A percentile compares a stretch with the other conserved stretches of the same genome.
phyloP scores from a whole-genome alignment of 2,888 invertebrate genomes.

The Parochlus steinenii region DNA sequence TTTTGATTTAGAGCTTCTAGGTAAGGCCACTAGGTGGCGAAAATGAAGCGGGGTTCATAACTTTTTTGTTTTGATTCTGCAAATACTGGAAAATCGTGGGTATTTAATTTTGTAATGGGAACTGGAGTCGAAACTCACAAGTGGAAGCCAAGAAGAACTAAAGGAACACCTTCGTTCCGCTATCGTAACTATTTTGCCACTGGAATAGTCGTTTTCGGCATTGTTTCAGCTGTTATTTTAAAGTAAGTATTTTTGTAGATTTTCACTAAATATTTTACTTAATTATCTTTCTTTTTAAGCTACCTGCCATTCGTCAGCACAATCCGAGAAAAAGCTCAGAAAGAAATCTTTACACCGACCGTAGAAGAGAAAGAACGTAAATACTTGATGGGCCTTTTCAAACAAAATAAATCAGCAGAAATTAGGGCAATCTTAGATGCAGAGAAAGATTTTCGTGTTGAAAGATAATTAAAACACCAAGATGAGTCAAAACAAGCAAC shows the following conservation, averaged over 20 bases:
- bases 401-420: slow-evolving; percentile 18
- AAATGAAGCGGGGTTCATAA: no score
- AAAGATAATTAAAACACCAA: no score
- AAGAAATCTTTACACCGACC: slow-evolving; percentile 13
- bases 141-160: slow-evolving; percentile 47
- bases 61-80: no score
- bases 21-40: no score
- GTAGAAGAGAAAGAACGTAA: slow-evolving; percentile 22
- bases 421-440: slow-evolving; percentile 21
- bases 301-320: slow-evolving; percentile 20
- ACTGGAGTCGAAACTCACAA: slow-evolving; percentile 36
- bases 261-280: not conserved
- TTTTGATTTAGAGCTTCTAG: no score
- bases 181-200: slow-evolving; percentile 37
- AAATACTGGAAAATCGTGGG: no score
- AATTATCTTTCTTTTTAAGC: slow-evolving; percentile 17
- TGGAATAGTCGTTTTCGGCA: slow-evolving; percentile 30
- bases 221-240: slow-evolving; percentile 20
- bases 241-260: slow-evolving; percentile 17
- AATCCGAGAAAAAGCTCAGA: slow-evolving; percentile 18
- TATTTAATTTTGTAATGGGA: slow-evolving; percentile 31
- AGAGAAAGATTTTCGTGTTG: slow-evolving; percentile 16
- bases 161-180: slow-evolving; percentile 44
- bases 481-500: no score
- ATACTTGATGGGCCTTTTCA: slow-evolving; percentile 19